Base-by-base conservation (phyloP, 2,113 vertebrate genomes). In the Asarcornis scutulata region DNA sequence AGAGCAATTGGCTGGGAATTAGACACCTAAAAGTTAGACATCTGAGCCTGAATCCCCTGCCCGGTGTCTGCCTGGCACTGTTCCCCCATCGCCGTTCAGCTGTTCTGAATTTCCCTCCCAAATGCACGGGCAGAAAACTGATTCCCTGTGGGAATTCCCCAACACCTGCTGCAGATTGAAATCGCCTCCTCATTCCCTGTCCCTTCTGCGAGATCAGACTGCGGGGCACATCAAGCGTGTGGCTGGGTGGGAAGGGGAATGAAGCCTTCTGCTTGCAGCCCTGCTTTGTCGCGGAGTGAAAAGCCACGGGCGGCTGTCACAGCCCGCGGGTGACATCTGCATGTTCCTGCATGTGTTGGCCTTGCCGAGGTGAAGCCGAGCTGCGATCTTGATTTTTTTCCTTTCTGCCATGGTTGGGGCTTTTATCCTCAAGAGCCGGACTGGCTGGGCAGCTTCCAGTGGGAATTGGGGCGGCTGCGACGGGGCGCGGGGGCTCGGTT, bases 101-200 rank as follows among this genome's bases (percentile, higher is more conserved):
- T 93, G 82, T 62, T 75, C 89, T 32, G 82, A 80, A 56, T 73
- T 73, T 88, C 83, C 83, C 94, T 95, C 91, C 88, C 88, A 78
- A 83, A 86, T 8, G 50, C 25, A 46, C 2, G 22, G 1, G 69
- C 50, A 67, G 42, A 74, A 71, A 87, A 50, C 69, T 21, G 59
- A 50, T 89, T 92, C 88, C 94, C 93, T 50, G 66, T 60, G 78
- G 91, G 88, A 73, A 89, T 95, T 93, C 83, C 88, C 84, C 76
- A 20, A 3, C 80, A 60, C 84, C 92, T 82, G 84, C 34, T 91
- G 5, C 7, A 67, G 86, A 83, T 76, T 74, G 78, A 79, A 26
- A 71, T 92, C 55, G 6, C 62, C 59, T 72, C 46, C 56, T 50
- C 5, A 29, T 36, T 52, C 86, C 69, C 46, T 52, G 58, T 60